These are phyloP conservation scores for Pagrus major DNA, from an alignment of 2,113 vertebrate genomes.

Conservation along the genomic window DNA sequence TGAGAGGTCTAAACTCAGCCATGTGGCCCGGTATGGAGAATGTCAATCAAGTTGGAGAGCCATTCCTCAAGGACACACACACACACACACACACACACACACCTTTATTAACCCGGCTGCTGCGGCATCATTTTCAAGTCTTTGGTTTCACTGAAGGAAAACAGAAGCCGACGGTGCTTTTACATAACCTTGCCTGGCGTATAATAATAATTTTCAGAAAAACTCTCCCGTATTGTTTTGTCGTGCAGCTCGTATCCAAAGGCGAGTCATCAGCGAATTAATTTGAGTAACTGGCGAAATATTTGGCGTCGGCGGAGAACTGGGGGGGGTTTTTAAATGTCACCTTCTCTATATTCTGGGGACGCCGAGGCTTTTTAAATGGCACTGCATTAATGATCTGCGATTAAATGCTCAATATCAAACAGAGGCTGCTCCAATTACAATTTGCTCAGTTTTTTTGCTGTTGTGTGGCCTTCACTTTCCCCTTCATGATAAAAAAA, in stretches of 20 bases:
- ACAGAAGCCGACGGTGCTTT: constrained; percentile 39
- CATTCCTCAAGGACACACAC: constrained; percentile 35
- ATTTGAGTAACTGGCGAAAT: constrained; percentile 80
- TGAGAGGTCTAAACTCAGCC: constrained; percentile 42
- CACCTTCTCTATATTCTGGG: constrained; percentile 81
- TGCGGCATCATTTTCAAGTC: constrained; percentile 38
- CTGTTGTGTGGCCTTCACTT: constrained; percentile 62
- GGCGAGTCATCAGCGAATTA: constrained; percentile 77
- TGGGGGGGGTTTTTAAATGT: constrained; percentile 80
- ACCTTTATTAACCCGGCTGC: background rate
- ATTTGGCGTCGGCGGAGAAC: constrained; percentile 68
- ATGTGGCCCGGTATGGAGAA: constrained; percentile 21
- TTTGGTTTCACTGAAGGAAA: constrained; percentile 40
- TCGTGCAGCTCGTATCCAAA: constrained; percentile 60
- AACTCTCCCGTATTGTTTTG: constrained; percentile 49
- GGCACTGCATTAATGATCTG: constrained; percentile 81
- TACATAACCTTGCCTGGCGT: constrained; percentile 63
- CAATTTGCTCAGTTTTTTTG: constrained; percentile 62
- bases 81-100: constrained; percentile 4
- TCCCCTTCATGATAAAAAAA: constrained; percentile 50
- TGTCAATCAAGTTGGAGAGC: constrained; percentile 40
- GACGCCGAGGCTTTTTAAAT: constrained; percentile 80
- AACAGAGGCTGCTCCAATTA: constrained; percentile 73
- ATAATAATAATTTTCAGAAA: constrained; percentile 43
- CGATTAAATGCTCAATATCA: constrained; percentile 80